Evolutionary conservation across 2,888 invertebrate species (phyloP).

Genomic region (Selenia dentaria): DNA sequence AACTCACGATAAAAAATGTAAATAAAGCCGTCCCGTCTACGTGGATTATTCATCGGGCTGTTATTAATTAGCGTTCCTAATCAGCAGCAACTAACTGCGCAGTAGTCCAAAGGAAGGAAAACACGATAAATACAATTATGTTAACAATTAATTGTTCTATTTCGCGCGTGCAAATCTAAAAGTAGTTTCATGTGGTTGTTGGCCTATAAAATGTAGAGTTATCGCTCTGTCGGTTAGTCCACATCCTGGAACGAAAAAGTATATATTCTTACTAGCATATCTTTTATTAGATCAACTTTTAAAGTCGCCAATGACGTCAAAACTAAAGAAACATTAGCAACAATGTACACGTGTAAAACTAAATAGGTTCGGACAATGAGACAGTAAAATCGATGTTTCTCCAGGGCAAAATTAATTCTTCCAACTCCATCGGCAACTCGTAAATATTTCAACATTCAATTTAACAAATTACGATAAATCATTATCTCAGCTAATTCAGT

Average conservation of each 20-base stretch:
- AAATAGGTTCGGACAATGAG: too few species aligned
- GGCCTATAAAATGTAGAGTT: background rate
- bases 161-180: constrained; percentile 11
- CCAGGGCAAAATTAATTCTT: too few species aligned
- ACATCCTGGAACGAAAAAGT: background rate
- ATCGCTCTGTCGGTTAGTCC: background rate
- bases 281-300: too few species aligned
- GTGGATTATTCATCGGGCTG: constrained; percentile 40
- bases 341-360: too few species aligned
- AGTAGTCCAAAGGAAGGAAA: constrained; percentile 45
- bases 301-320: too few species aligned
- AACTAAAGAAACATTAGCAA: too few species aligned
- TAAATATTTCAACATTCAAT: too few species aligned
- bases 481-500: too few species aligned
- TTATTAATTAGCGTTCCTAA: constrained; percentile 51
- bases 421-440: too few species aligned
- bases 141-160: constrained; percentile 21
- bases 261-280: too few species aligned
- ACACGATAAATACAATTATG: constrained; percentile 42
- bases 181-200: constrained; percentile 8
- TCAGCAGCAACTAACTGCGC: constrained; percentile 44
- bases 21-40: constrained; percentile 36
- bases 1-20: background rate
- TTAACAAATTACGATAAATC: too few species aligned
- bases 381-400: too few species aligned